phyloP scores from a whole-genome alignment of 2,113 vertebrate species.

The Ptyas mucosa region DNA sequence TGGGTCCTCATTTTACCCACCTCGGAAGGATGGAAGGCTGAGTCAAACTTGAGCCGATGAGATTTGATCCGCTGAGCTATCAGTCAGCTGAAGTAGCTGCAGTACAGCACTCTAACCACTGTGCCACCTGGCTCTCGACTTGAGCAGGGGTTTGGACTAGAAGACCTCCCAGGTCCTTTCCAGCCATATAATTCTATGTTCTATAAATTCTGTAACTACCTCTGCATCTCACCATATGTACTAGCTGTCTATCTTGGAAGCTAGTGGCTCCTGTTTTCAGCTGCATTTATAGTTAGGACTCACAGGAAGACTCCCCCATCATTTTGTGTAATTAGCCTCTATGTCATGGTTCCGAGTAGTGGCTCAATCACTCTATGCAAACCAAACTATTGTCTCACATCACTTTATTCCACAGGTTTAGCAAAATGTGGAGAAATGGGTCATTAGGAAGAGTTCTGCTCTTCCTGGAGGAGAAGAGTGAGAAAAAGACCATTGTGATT shows the following conservation, averaged over 20 bases:
- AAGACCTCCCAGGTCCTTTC: background rate
- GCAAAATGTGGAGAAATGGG: background rate
- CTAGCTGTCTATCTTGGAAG: background rate
- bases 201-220: background rate
- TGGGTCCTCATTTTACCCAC: too few relatives aligned
- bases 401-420: background rate
- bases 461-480: background rate
- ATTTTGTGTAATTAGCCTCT: background rate
- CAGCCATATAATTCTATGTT: background rate
- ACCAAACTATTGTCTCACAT: background rate
- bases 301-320: background rate
- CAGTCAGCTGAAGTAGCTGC: too few relatives aligned
- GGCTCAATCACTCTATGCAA: background rate
- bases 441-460: background rate
- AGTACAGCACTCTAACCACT: too few relatives aligned
- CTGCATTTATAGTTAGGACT: background rate
- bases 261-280: background rate
- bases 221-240: background rate
- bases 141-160: background rate
- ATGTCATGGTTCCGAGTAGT: too few relatives aligned
- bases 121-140: too few relatives aligned
- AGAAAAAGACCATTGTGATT: background rate
- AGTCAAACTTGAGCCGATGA: too few relatives aligned
- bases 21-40: too few relatives aligned
- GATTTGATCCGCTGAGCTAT: too few relatives aligned